Conservation (phyloP, 2,113 vertebrate species). For the Varanus salvator region DNA sequence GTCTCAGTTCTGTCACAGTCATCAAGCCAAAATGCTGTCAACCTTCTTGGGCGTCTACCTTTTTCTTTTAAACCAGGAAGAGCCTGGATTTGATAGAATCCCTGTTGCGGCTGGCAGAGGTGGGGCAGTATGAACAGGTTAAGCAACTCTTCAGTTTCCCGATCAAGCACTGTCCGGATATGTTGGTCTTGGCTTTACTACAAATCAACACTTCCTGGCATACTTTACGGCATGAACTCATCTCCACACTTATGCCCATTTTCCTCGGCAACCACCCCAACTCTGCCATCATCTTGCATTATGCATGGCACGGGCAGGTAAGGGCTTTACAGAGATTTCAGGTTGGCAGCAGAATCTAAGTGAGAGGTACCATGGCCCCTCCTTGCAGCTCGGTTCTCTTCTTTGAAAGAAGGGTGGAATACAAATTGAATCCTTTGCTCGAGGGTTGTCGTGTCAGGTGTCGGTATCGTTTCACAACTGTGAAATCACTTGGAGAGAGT, state of each 20-base stretch:
- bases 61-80: constrained; percentile 84
- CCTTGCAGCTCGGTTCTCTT: background rate
- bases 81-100: constrained; percentile 98
- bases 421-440: background rate
- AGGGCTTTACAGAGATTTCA: constrained; percentile 36
- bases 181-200: constrained; percentile 94
- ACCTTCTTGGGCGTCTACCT: background rate
- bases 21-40: background rate
- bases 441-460: background rate
- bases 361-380: background rate
- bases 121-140: constrained; percentile 98
- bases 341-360: background rate
- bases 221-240: constrained; percentile 96
- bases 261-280: constrained; percentile 99
- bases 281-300: constrained; percentile 99
- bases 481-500: background rate
- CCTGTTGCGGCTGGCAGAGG: constrained; percentile 92
- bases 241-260: constrained; percentile 98
- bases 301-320: constrained; percentile 99
- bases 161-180: constrained; percentile 98
- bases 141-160: constrained; percentile 99
- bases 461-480: background rate
- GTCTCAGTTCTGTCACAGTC: background rate
- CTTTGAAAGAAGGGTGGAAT: background rate
- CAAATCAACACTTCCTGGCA: constrained; percentile 99